Base-by-base conservation (phyloP, 2,797 vertebrate genomes). In the Bryconaethiops microstoma region DNA sequence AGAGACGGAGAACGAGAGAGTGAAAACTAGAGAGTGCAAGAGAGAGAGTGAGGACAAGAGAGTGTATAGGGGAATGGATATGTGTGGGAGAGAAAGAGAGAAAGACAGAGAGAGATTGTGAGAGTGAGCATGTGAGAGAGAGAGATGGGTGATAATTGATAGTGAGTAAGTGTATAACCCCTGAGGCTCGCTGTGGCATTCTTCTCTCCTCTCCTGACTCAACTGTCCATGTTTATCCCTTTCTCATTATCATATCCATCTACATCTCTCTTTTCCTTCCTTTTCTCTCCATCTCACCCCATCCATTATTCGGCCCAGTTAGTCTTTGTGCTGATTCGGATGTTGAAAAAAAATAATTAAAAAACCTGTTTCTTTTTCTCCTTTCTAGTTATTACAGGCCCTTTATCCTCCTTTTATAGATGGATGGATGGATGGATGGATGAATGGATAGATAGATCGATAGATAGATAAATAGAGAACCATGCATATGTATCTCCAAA, bases 161-260 rank as follows among this genome's bases (percentile, higher is more conserved):
- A 75, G 62, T 63, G 12, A 71, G 63, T 39, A 48, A 78, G 16
- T 55, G 35, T 57, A 35, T n/a, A 79, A 35, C 6, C 42, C 76
- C 72, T 12, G 8, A 70, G 60, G 63, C 54, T 59, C 45, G 25
- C 21, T 54, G 12, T 75, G 76, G 59, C 68, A 63, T 76, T 81
- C 29, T 21, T n/a, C 52, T 57, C 65, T 78, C 25, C 55, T 55
- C 4, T 42, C 68, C 55, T 74, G 86, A 76, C 67, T 81, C 62
- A 64, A 14, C 35, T 17, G 29, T 39, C 62, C 35, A 54, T 82
- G 74, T 75, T 40, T 55, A 72, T 73, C 64, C 8, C 21, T 40
- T 73, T 14, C 79, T 55, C 59, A 55, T 80, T 76, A 77, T 60
- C 69, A 57, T 65, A 78, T 42, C 17, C 4, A 7, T n/a, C 39